Percentiles rank a stretch among this genome's conserved stretches.
phyloP scores from a whole-genome alignment of 2,888 invertebrate species.

The Teinopalpus imperialis region DNA sequence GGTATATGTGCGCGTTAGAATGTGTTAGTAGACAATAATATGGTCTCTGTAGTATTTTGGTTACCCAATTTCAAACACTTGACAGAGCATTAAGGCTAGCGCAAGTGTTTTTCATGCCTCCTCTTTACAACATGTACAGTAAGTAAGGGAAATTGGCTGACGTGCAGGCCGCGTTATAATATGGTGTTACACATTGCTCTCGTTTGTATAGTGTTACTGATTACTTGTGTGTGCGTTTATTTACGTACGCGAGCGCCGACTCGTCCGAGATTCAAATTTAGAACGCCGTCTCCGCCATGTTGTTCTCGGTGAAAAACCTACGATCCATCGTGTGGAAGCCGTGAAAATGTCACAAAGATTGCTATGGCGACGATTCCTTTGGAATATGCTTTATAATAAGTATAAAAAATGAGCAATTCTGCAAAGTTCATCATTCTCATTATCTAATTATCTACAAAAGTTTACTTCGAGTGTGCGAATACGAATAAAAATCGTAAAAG shows the following conservation, averaged over 20 bases:
- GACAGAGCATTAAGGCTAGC: constrained; percentile 25
- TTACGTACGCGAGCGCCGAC: constrained; percentile 82
- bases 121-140: constrained; percentile 30
- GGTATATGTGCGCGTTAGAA: constrained; percentile 43
- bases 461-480: too few relatives aligned
- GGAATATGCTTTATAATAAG: background rate
- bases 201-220: constrained; percentile 77
- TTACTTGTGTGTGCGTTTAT: constrained; percentile 80
- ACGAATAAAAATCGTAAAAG: too few relatives aligned
- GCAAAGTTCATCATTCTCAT: too few relatives aligned
- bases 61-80: constrained; percentile 33
- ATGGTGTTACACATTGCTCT: constrained; percentile 54
- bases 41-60: constrained; percentile 43
- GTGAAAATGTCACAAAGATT: constrained; percentile 57
- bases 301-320: constrained; percentile 79
- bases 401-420: too few relatives aligned
- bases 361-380: constrained; percentile 14
- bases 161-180: constrained; percentile 40
- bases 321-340: constrained; percentile 64
- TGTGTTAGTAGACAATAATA: constrained; percentile 43
- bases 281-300: constrained; percentile 81
- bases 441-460: too few relatives aligned
- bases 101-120: constrained; percentile 33
- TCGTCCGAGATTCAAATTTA: constrained; percentile 82
- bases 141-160: constrained; percentile 38